Base-by-base conservation (phyloP, 2,113 vertebrate genomes). In the Zonotrichia leucophrys region DNA sequence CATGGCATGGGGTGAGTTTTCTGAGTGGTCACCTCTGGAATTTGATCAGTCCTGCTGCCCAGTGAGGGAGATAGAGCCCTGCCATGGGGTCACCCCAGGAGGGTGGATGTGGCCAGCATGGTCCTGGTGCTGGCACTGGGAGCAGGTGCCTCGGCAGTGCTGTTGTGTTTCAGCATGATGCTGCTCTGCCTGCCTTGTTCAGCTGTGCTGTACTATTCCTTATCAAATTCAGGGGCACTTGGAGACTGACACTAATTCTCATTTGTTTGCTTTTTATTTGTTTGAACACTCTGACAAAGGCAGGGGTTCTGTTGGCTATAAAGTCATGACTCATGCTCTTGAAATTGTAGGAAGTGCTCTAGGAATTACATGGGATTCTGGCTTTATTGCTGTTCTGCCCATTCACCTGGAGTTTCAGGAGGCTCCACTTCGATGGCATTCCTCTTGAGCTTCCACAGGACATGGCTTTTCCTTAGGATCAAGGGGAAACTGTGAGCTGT, bases 71-170 rank as follows among this genome's bases (percentile, higher is more conserved):
- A 12, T 0, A 3, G 42, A 53, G 16, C 69, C 35, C n/a, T 59
- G 52, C 31, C n/a, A 16, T 2, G 2, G 0, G 0, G 67, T 25
- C 5, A 2, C 20, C 19, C 35, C 9, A 9, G 47, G 37, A 70
- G 24, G 13, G 15, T 15, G 22, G 39, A 39, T 4, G 6, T 14
- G 7, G 46, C 11, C 11, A 14, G 20, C 3, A 0, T 4, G 18
- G 70, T 42, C 11, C 7, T 27, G 53, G 33, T 90, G 52, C 50
- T 1, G 8, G 41, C 4, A 7, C 44, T 75, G 58, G 66, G 53
- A 82, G 63, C 33, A 18, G 37, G 8, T 72, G 53, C 30, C 55
- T 37, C 55, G 39, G 39, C 3, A 4, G 22, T 46, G 64, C 39
- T 50, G 22, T 7, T 67, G 37, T n/a, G 49, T 87, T 75, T 76